Conservation (phyloP, 2,797 vertebrate genomes). For the Sebastes diaconus region DNA sequence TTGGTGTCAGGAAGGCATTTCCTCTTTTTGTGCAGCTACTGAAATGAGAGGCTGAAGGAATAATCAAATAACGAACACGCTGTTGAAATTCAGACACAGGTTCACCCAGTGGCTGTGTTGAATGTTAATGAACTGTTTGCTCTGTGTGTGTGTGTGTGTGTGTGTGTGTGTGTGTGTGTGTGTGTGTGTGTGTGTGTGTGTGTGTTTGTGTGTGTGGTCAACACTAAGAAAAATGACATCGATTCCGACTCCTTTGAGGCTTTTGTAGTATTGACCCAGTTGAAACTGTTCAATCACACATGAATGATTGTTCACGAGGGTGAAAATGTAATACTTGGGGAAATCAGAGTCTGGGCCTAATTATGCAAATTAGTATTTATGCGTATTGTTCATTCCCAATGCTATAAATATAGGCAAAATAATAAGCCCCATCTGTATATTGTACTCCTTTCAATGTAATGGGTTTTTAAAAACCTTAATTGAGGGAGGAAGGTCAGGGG, state of each 20-base stretch:
- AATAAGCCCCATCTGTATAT: neutral
- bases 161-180: neutral
- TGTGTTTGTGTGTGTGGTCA: neutral
- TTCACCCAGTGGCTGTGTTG: slow-evolving; percentile 54
- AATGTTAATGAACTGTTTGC: slow-evolving; percentile 61
- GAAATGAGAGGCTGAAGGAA: slow-evolving; percentile 47
- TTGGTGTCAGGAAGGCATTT: slow-evolving; percentile 27
- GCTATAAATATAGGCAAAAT: neutral
- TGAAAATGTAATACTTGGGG: neutral
- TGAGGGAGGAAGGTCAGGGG: neutral
- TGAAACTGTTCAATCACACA: slow-evolving; percentile 44
- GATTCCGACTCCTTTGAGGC: slow-evolving; percentile 35
- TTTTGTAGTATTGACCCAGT: slow-evolving; percentile 33
- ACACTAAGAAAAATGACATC: slow-evolving; percentile 35
- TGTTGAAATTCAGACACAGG: slow-evolving; percentile 52
- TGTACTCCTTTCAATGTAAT: neutral
- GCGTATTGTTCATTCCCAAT: neutral
- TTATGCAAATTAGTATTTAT: slow-evolving; percentile 24
- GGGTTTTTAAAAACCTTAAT: slow-evolving; percentile 8
- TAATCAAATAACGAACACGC: slow-evolving; percentile 58
- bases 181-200: neutral
- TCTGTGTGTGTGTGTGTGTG: neutral
- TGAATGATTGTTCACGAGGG: slow-evolving; percentile 13
- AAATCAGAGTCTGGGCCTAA: slow-evolving; percentile 11
- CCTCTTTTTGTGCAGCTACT: slow-evolving; percentile 28